phyloP scores from a whole-genome alignment of 2,797 vertebrate genomes.

The Decapterus maruadsi region DNA sequence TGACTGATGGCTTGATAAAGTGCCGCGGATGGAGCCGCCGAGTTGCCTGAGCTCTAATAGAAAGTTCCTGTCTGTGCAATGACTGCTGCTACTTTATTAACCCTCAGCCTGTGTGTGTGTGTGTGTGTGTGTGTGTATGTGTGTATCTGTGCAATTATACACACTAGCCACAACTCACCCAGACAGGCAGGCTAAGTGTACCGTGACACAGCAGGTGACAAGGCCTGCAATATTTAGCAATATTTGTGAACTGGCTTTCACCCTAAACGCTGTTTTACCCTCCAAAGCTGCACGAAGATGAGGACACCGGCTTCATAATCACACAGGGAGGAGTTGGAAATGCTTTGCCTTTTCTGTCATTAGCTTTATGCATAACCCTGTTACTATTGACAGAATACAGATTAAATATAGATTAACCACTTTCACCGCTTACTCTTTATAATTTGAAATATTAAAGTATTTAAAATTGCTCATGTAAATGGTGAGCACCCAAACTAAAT shows the following conservation, averaged over 20 bases:
- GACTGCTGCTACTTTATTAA: conserved; percentile 75
- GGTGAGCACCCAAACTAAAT: conserved; percentile 31
- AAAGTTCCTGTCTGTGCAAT: conserved; percentile 69
- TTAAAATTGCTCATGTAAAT: conserved; percentile 16
- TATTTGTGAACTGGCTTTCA: conserved; percentile 54
- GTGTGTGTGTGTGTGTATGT: conserved; percentile 27
- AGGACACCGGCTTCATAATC: background rate
- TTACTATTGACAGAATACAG: conserved; percentile 11
- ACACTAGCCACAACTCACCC: conserved; percentile 60
- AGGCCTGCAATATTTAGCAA: conserved; percentile 53
- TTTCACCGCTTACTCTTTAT: conserved; percentile 7
- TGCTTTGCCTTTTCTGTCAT: conserved; percentile 8
- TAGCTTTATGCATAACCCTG: conserved; percentile 4
- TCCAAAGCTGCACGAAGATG: conserved; percentile 38
- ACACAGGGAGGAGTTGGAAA: conserved; percentile 19
- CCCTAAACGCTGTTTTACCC: conserved; percentile 38
- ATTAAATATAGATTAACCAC: conserved; percentile 22
- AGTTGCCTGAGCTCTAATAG: conserved; percentile 70
- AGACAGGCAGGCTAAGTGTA: conserved; percentile 53
- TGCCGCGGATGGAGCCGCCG: conserved; percentile 63
- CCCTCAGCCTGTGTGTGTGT: conserved; percentile 27
- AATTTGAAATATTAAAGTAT: conserved; percentile 14
- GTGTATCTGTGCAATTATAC: conserved; percentile 46
- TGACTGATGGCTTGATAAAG: conserved; percentile 78
- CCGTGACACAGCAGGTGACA: conserved; percentile 61